phyloP scores from a whole-genome alignment of 2,797 vertebrate genomes.

The Cetoscarus ocellatus region DNA sequence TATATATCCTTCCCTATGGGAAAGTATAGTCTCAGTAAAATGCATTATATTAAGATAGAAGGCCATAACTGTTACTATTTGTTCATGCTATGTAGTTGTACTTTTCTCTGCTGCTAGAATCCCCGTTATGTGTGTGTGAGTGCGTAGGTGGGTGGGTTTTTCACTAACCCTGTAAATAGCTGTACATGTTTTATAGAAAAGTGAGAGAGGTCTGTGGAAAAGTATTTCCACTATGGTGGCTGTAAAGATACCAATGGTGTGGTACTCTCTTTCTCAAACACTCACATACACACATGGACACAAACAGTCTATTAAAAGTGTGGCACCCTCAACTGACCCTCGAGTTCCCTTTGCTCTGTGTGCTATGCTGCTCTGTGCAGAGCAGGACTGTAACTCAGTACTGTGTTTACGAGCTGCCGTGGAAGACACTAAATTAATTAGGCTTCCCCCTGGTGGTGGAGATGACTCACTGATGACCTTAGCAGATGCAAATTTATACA shows the following conservation, averaged over 20 bases:
- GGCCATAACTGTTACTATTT: too few species aligned
- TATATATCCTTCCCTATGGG: background rate
- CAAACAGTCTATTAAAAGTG: conserved; percentile 44
- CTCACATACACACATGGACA: background rate
- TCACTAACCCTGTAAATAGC: background rate
- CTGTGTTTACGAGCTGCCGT: conserved; percentile 59
- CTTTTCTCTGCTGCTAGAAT: background rate
- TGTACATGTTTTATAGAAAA: conserved; percentile 12
- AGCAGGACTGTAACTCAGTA: conserved; percentile 50
- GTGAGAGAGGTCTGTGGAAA: conserved; percentile 6
- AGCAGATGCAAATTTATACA: conserved; percentile 35
- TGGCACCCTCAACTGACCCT: conserved; percentile 58
- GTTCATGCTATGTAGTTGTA: background rate
- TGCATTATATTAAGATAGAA: conserved; percentile 1
- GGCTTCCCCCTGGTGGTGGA: conserved; percentile 71
- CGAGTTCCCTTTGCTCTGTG: conserved; percentile 32
- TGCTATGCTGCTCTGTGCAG: conserved; percentile 31
- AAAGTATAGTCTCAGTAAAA: background rate
- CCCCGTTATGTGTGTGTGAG: background rate
- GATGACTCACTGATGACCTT: conserved; percentile 72
- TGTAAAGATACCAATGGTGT: conserved; percentile 17
- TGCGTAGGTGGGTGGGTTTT: conserved; percentile 2
- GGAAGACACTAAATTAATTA: conserved; percentile 74
- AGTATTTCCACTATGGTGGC: conserved; percentile 23
- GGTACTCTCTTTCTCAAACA: conserved; percentile 1